phyloP scores from a whole-genome alignment of 2,113 vertebrate genomes.

The Murina feae region DNA sequence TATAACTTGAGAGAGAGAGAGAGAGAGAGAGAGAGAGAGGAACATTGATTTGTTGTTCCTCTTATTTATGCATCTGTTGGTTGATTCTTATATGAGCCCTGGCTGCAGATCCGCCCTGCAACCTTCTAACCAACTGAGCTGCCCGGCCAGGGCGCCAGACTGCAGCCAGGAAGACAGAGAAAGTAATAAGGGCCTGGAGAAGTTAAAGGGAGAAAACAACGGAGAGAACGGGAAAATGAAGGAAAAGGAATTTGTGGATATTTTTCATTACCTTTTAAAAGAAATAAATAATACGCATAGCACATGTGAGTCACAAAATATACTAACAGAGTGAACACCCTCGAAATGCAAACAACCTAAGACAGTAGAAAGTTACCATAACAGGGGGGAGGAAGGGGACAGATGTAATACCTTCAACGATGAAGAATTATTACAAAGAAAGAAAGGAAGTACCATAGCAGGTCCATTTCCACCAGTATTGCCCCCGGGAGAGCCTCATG shows the following conservation, averaged over 20 bases:
- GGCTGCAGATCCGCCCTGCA: background rate
- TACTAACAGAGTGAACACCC: background rate
- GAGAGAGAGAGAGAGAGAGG: background rate
- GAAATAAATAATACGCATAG: background rate
- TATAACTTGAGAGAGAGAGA: too few species aligned
- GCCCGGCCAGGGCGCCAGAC: background rate
- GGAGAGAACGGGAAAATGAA: background rate
- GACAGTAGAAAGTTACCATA: background rate
- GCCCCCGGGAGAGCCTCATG: background rate
- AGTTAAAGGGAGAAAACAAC: background rate
- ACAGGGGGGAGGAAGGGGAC: background rate
- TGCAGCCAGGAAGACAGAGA: background rate
- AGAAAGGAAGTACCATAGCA: too few species aligned
- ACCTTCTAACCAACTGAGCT: too few species aligned
- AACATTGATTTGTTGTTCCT: background rate
- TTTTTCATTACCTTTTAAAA: background rate
- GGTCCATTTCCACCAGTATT: background rate
- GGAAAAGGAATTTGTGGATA: background rate
- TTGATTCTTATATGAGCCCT: too few species aligned
- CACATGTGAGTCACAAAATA: background rate
- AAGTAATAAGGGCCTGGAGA: background rate
- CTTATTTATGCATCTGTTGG: too few species aligned
- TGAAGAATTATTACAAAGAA: too few species aligned
- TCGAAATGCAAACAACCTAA: background rate
- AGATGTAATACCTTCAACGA: too few species aligned